A percentile compares a stretch with the other conserved stretches of the same genome.
Conservation (phyloP, 2,888 invertebrate genomes). For the Eupeodes luniger region DNA sequence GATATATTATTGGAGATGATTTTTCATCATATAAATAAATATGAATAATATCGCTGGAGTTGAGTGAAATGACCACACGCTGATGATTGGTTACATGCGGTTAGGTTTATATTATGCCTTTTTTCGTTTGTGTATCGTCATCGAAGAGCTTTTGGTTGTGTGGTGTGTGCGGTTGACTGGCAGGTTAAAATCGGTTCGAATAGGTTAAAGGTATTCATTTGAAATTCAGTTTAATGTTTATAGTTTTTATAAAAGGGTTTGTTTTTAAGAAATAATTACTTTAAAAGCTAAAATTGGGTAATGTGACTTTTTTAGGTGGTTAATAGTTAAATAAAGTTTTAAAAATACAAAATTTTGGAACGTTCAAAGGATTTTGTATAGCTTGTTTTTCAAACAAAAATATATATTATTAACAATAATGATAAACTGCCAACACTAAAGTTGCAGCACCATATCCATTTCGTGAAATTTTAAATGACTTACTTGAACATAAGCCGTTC, state of each 20-base stretch:
- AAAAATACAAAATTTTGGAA: too few relatives aligned
- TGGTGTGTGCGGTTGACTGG: not conserved
- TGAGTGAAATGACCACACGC: constrained; percentile 56
- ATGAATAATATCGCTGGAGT: not conserved
- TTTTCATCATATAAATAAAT: not conserved
- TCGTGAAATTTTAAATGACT: too few relatives aligned
- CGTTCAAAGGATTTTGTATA: too few relatives aligned
- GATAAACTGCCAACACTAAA: too few relatives aligned
- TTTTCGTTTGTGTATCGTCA: not conserved
- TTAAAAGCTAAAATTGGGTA: not conserved
- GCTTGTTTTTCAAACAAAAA: too few relatives aligned
- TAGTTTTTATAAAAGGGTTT: not conserved
- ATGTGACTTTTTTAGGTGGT: too few relatives aligned
- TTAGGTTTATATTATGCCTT: not conserved
- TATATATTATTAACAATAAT: too few relatives aligned
- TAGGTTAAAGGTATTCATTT: not conserved
- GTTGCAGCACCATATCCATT: too few relatives aligned
- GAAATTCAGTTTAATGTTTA: not conserved
- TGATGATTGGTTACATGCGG: constrained; percentile 61
- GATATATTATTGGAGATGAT: constrained; percentile 9
- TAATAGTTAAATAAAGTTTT: too few relatives aligned
- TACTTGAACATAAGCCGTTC: too few relatives aligned
- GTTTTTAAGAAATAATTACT: not conserved
- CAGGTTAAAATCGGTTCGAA: not conserved
- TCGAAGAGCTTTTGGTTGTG: not conserved